Percentiles rank a stretch among this genome's conserved stretches.
Conservation (phyloP, 2,797 vertebrate genomes). For the Myiotriccus ornatus region DNA sequence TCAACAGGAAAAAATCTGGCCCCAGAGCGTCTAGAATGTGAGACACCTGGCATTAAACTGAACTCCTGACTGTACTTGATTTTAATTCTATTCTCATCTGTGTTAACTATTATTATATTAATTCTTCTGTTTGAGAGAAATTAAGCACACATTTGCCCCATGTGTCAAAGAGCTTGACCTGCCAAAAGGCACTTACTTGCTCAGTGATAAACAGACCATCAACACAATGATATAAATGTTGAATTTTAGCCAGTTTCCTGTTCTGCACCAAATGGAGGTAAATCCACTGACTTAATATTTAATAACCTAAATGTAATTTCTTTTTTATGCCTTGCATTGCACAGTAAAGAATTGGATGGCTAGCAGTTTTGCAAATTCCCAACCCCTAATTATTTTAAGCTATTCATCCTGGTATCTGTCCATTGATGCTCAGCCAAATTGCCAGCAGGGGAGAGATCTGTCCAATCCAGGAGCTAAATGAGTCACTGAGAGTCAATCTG, state of each 20-base stretch:
- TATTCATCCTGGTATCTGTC: slow-evolving; percentile 82
- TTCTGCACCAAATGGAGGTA: slow-evolving; percentile 80
- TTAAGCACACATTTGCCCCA: slow-evolving; percentile 68
- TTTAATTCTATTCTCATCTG: slow-evolving; percentile 73
- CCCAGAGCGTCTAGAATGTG: slow-evolving; percentile 59
- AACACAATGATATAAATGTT: slow-evolving; percentile 75
- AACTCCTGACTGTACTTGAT: slow-evolving; percentile 68
- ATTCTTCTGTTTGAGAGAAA: slow-evolving; percentile 67
- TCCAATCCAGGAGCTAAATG: slow-evolving; percentile 86
- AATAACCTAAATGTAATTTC: slow-evolving; percentile 84
- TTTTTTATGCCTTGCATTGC: slow-evolving; percentile 74
- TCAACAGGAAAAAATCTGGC: slow-evolving; percentile 8
- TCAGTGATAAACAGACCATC: slow-evolving; percentile 79
- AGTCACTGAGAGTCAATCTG: slow-evolving; percentile 86
- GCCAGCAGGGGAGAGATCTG: slow-evolving; percentile 82
- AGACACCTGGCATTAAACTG: slow-evolving; percentile 56
- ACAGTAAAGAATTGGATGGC: slow-evolving; percentile 76
- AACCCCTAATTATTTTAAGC: slow-evolving; percentile 83
- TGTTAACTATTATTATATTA: slow-evolving; percentile 77
- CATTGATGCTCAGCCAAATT: slow-evolving; percentile 80
- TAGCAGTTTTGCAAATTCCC: slow-evolving; percentile 76
- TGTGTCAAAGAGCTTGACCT: slow-evolving; percentile 73
- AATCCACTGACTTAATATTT: slow-evolving; percentile 84
- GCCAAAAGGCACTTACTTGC: slow-evolving; percentile 77
- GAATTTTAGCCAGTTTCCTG: slow-evolving; percentile 80